These are phyloP conservation scores for Microplitis deprimator DNA, from an alignment of 2,888 invertebrate species.

Conservation along the genomic window DNA sequence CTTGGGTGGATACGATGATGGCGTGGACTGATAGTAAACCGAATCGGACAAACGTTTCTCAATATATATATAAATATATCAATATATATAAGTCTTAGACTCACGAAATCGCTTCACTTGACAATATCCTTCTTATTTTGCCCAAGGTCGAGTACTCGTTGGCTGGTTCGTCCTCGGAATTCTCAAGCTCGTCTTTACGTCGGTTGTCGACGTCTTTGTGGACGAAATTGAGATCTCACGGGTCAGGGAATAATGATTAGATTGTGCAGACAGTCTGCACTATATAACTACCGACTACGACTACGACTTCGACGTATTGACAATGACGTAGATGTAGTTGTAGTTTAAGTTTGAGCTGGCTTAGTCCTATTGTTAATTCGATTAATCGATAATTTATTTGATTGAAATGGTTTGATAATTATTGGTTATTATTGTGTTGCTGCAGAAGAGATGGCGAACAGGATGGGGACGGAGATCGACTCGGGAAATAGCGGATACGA, in stretches of 20 bases:
- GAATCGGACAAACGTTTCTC: neutral
- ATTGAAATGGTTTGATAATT: neutral
- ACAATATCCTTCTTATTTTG: neutral
- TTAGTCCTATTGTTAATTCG: neutral
- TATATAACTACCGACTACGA: neutral
- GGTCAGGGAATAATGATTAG: constrained; percentile 34
- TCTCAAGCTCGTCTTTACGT: neutral
- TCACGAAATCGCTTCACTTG: constrained; percentile 8
- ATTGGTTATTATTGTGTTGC: constrained; percentile 6
- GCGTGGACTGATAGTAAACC: neutral
- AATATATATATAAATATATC: neutral
- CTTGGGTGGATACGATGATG: constrained; percentile 30
- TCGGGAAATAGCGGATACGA: constrained; percentile 38
- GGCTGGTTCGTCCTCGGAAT: constrained; percentile 13
- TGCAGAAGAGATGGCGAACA: constrained; percentile 39
- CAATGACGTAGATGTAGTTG: neutral
- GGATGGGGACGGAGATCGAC: constrained; percentile 31
- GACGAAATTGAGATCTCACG: constrained; percentile 49
- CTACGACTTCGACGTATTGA: neutral
- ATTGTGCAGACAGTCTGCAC: neutral
- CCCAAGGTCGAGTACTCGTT: neutral
- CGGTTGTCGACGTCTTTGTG: constrained; percentile 38
- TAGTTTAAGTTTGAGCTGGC: neutral
- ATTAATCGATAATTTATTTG: neutral
- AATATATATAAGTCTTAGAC: neutral